phyloP scores from a whole-genome alignment of 2,113 vertebrate genomes.

The Pseudolaguvia tuberculata region DNA sequence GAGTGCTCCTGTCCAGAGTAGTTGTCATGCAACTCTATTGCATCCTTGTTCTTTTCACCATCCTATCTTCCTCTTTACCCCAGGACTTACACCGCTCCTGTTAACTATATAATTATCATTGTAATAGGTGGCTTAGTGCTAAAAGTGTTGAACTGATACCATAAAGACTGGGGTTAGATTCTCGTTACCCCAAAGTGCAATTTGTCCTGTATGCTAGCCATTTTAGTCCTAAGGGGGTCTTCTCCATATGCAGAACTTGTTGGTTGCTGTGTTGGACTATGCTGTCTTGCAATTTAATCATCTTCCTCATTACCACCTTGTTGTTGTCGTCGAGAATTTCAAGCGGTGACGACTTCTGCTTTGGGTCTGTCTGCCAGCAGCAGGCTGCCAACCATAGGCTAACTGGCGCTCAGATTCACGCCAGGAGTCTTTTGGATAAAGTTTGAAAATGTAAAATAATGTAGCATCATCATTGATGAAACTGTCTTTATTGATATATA shows the following conservation, averaged over 20 bases:
- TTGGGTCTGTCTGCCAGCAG: slow-evolving; percentile 7
- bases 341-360: slow-evolving; percentile 31
- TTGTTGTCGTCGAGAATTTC: slow-evolving; percentile 23
- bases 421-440: neutral
- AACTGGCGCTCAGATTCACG: slow-evolving; percentile 7
- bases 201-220: neutral
- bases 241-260: neutral
- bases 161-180: no score
- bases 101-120: no score
- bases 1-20: no score
- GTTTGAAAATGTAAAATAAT: neutral
- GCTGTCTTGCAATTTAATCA: neutral
- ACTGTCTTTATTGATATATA: neutral
- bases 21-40: no score
- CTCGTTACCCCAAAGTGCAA: no score
- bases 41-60: no score
- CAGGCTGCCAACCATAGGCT: slow-evolving; percentile 6
- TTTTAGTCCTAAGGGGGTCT: neutral
- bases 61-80: no score
- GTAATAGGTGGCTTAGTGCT: no score
- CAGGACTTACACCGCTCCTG: no score
- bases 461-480: neutral
- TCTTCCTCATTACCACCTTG: slow-evolving; percentile 26
- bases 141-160: no score
- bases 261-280: neutral